Base-by-base conservation (phyloP, 2,797 vertebrate species). In the Mormyrus hasselquistii region DNA sequence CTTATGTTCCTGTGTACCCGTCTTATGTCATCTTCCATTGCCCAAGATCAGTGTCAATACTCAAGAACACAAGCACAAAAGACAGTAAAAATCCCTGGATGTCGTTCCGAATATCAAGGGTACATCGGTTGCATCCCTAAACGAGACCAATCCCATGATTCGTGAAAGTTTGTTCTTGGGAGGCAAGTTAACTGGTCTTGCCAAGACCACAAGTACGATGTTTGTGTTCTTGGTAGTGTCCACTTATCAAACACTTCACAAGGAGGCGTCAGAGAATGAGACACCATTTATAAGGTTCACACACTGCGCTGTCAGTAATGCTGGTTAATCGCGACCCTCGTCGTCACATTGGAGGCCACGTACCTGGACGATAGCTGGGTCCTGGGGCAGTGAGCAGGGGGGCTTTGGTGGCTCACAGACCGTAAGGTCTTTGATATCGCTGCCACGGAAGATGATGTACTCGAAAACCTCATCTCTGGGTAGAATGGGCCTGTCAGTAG, bases 381-480 rank as follows among this genome's bases (percentile, higher is more conserved):
- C 99, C 94, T 99, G 99, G 88, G 98, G 98, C 92, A 99, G 95
- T 73, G 95, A 96, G 92, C 97, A 98, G 16, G 98, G 96, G 62
- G 97, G 97, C 92, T 99, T 99, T 7, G 98, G 99, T 0, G 98
- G 98, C 94, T 99, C 99, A 92, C 99, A 99, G 3, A 99, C 99
- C 0, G 99, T 99, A n/a, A 99, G 95, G 90, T 99, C 99, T 93
- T 99, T 99, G 82, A 99, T 99, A 90, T 99, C 99, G 87, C 98
- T 99, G 76, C 98, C 99, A 19, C 99, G 94, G 91, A 99, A 99
- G 92, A 99, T 99, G 88, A 99, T 99, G 90, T 99, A 99, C 93
- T 99, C 99, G 83, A 99, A 99, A 22, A 99, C 97, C 92, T 99
- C 99, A 93, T 99, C 99, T 6, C 98, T 96, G 62, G 98, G 98